These are phyloP conservation scores for Poicephalus gulielmi DNA, from an alignment of 2,113 vertebrate species.

Conservation along the genomic window DNA sequence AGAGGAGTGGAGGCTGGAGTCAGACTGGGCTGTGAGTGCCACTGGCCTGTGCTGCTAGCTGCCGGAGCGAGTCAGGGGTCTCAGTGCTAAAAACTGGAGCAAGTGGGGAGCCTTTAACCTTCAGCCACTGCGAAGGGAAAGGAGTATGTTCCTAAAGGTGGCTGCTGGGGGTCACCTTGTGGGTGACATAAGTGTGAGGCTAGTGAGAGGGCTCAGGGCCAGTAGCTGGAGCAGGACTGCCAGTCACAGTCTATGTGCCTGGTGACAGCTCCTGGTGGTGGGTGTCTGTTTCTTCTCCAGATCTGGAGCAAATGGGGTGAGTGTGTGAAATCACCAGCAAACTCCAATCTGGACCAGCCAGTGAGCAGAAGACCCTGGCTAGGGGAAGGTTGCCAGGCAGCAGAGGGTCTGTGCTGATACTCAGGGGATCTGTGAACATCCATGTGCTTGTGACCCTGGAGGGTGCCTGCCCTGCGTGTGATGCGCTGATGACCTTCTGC, in stretches of 20 bases:
- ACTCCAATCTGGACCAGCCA: not conserved
- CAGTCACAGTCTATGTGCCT: rapidly evolving
- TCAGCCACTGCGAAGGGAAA: not conserved
- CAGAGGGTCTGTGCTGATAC: not conserved
- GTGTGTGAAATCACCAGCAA: not conserved
- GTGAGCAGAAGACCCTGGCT: rapidly evolving
- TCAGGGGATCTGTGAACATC: rapidly evolving
- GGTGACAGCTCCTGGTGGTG: not conserved
- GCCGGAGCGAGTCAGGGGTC: rapidly evolving
- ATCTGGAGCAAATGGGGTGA: rapidly evolving
- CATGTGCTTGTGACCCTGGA: not conserved
- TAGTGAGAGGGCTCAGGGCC: rapidly evolving
- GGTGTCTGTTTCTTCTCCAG: not conserved
- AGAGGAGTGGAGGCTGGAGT: not conserved
- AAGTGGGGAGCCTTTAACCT: not conserved
- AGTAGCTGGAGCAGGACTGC: not conserved
- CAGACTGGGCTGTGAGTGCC: rapidly evolving
- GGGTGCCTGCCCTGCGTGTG: not conserved
- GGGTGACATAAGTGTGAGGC: not conserved
- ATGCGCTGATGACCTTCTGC: not conserved
- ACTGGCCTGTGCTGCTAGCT: not conserved
- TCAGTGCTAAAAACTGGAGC: not conserved
- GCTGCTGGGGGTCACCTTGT: not conserved
- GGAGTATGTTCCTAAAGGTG: not conserved
- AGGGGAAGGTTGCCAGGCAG: rapidly evolving